Conservation (phyloP, 2,113 vertebrate genomes). For the Rhombomys opimus region DNA sequence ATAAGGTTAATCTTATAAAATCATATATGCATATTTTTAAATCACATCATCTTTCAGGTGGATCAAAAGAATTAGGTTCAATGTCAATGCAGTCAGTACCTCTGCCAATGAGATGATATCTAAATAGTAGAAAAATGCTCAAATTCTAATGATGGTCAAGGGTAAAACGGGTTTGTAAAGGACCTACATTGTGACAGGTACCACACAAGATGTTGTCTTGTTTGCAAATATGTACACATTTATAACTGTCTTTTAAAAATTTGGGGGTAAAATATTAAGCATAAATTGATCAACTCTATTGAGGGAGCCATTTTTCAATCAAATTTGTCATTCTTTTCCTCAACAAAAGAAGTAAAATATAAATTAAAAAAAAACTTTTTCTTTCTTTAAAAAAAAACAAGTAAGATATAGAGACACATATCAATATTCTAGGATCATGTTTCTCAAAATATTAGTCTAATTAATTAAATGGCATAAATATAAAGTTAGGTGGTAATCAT, state of each 20-base stretch:
- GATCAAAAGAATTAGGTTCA: background rate
- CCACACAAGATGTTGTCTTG: background rate
- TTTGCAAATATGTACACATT: background rate
- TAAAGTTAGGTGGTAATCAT: background rate
- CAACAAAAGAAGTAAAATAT: background rate
- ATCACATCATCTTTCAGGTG: background rate
- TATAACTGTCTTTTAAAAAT: background rate
- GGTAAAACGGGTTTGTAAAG: background rate
- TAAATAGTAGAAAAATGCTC: background rate
- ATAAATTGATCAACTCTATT: background rate
- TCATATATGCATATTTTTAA: background rate
- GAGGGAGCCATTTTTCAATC: background rate
- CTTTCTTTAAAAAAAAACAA: background rate
- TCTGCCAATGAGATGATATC: background rate
- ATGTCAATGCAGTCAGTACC: background rate
- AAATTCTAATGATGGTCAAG: background rate
- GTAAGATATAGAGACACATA: background rate
- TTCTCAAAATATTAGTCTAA: background rate
- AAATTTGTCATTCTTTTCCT: background rate
- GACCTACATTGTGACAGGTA: background rate
- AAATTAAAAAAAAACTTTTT: too few relatives aligned
- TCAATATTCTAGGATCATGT: background rate
- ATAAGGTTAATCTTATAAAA: background rate
- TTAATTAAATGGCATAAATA: background rate
- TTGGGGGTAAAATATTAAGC: background rate